These are phyloP conservation scores for Arctopsyche grandis DNA, from an alignment of 1,140 invertebrate species.

Conservation along the genomic window DNA sequence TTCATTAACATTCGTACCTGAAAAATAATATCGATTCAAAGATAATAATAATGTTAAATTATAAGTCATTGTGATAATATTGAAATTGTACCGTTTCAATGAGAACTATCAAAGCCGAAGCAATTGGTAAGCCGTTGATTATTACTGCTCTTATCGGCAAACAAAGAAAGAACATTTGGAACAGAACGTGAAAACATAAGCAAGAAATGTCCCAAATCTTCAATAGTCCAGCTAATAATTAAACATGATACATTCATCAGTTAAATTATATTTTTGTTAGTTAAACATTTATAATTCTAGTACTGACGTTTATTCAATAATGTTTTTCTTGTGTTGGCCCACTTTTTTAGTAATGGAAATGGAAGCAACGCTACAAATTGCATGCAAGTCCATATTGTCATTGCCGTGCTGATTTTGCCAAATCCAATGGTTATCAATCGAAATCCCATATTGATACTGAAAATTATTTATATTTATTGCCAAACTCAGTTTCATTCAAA, in stretches of 20 bases:
- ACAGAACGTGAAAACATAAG: slow-evolving; percentile 60
- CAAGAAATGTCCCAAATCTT: slow-evolving; percentile 63
- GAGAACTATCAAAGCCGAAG: slow-evolving; percentile 68
- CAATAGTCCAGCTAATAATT: slow-evolving; percentile 35
- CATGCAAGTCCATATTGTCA: slow-evolving; percentile 64
- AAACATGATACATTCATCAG: not conserved
- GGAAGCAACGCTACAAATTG: slow-evolving; percentile 62
- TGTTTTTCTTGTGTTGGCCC: slow-evolving; percentile 56
- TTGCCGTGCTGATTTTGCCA: slow-evolving; percentile 62
- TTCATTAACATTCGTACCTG: slow-evolving; percentile 88
- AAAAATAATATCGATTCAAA: slow-evolving; percentile 55
- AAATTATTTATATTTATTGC: slow-evolving; percentile 5
- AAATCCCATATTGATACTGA: slow-evolving; percentile 64
- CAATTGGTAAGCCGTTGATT: slow-evolving; percentile 69
- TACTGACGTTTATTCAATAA: slow-evolving; percentile 28
- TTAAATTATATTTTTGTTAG: not conserved
- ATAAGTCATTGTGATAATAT: not conserved
- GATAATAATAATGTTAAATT: not conserved
- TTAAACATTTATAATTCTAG: not conserved
- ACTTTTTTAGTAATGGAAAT: slow-evolving; percentile 63
- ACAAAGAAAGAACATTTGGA: slow-evolving; percentile 64
- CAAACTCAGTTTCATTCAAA: not conserved
- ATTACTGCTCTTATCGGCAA: slow-evolving; percentile 67
- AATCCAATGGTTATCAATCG: slow-evolving; percentile 64
- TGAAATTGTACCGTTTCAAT: slow-evolving; percentile 70